Base-by-base conservation (phyloP, 2,797 vertebrate genomes). In the Squalus acanthias region DNA sequence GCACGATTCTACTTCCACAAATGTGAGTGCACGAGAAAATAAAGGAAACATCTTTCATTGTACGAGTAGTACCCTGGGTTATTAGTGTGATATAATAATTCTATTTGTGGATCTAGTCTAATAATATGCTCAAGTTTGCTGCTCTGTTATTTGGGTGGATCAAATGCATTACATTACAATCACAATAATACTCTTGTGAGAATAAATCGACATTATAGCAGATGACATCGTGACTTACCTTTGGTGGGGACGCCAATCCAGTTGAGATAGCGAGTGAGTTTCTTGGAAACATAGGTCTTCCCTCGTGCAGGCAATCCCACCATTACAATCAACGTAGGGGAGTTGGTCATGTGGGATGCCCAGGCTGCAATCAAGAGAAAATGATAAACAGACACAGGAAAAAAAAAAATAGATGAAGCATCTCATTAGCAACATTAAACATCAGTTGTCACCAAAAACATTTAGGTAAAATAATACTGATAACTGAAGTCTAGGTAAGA, bases 321-420 rank as follows among this genome's bases (percentile, higher is more conserved):
- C 99, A 99, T 99, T 82, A 99, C 99, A 33, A 99, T 99, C 97
- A 99, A 96, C 0, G 99, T 99, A 0, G 99, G 99, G 0, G 98
- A 99, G 96, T 99, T 99, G 96, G 99, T 99, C 99, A 99, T 99
- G 96, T 99, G 99, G 87, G 99, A 99, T 0, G 99, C 99, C 99
- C 99, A 99, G 0, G 99, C 99, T 99, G 96, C 17, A 96, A 50
- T 76, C 3, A 97, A 57, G 96, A 17, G 4, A 96, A 46, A 96
- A 10, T 15, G 2, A 96, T 60, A 94, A n/a, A 72, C 70, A 89
- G 57, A 89, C 57, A 89, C 7, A 12, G 57, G 3, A 33, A 15
- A 60, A 15, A 29, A 57, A 89, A 4, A 63, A 3, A 63, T 8
- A 89, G 29, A 29, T 89, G 13, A 46, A 74, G 79, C 5, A 0